Evolutionary conservation across 1,140 invertebrate species (phyloP).

Genomic region (Acromyrmex echinatior): DNA sequence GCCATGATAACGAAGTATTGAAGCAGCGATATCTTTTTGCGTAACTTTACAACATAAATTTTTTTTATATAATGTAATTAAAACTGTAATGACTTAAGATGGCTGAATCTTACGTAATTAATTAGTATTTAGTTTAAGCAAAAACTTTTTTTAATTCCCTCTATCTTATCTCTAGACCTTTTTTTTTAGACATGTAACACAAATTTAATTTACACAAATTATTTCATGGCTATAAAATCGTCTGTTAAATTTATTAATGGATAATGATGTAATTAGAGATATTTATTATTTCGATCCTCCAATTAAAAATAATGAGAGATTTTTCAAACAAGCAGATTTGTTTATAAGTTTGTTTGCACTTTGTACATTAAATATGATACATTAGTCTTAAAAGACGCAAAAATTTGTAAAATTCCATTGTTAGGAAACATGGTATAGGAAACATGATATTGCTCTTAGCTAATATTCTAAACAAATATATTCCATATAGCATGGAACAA

Average conservation of each 20-base stretch:
- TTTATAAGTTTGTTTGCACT: not conserved
- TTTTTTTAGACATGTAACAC: not conserved
- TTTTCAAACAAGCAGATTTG: not conserved
- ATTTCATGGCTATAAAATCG: not conserved
- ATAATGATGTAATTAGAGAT: not conserved
- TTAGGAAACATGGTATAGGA: no score
- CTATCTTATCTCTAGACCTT: no score
- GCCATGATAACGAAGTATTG: not conserved
- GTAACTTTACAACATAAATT: not conserved
- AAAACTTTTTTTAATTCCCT: not conserved
- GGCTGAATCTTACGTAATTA: not conserved
- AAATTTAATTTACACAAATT: not conserved
- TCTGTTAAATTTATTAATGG: not conserved
- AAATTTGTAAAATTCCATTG: not conserved
- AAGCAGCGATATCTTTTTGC: not conserved
- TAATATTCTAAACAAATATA: no score
- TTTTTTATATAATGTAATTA: not conserved
- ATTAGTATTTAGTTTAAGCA: slow-evolving; percentile 17
- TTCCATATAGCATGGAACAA: no score
- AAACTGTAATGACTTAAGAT: not conserved
- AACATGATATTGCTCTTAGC: no score
- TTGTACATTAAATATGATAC: not conserved
- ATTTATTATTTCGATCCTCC: not conserved
- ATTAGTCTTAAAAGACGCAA: not conserved
- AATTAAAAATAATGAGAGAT: not conserved